Evolutionary conservation across 1,140 invertebrate species (phyloP).

Genomic region (Phthorimaea operculella): DNA sequence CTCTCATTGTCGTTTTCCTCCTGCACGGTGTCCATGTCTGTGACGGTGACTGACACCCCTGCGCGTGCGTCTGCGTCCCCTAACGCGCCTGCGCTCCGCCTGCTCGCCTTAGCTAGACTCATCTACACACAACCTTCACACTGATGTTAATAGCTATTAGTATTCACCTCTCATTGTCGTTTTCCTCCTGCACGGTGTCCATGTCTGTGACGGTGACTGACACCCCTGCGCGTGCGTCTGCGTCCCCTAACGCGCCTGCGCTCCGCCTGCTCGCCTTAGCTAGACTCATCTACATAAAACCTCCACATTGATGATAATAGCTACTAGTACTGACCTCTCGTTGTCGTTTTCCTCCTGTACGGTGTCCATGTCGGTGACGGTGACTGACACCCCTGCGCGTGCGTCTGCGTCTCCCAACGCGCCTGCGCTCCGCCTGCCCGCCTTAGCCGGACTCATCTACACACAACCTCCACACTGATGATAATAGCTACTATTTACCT

Average conservation of each 20-base stretch:
- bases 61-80: slow-evolving; percentile 39
- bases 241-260: slow-evolving; percentile 38
- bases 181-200: slow-evolving; percentile 61
- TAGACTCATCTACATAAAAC: slow-evolving; percentile 46
- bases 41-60: no score
- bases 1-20: slow-evolving; percentile 62
- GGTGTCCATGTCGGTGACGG: no score
- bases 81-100: no score
- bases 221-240: slow-evolving; percentile 36
- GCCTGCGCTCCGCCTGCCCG: no score
- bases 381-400: no score
- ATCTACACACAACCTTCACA: slow-evolving; percentile 32
- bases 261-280: no score
- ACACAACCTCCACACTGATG: slow-evolving; percentile 6
- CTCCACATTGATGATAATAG: no score
- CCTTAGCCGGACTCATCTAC: slow-evolving; percentile 53
- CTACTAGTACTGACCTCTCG: slow-evolving; percentile 9
- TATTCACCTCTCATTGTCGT: slow-evolving; percentile 56
- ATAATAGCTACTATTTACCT: no score
- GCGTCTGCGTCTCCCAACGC: no score
- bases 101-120: slow-evolving; percentile 48
- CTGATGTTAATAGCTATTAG: slow-evolving; percentile 7
- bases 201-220: slow-evolving; percentile 59
- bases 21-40: slow-evolving; percentile 61
- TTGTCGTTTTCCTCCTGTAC: no score